These are phyloP conservation scores for Cryptomyrus ogoouensis DNA, from an alignment of 2,113 vertebrate genomes.

Conservation along the genomic window DNA sequence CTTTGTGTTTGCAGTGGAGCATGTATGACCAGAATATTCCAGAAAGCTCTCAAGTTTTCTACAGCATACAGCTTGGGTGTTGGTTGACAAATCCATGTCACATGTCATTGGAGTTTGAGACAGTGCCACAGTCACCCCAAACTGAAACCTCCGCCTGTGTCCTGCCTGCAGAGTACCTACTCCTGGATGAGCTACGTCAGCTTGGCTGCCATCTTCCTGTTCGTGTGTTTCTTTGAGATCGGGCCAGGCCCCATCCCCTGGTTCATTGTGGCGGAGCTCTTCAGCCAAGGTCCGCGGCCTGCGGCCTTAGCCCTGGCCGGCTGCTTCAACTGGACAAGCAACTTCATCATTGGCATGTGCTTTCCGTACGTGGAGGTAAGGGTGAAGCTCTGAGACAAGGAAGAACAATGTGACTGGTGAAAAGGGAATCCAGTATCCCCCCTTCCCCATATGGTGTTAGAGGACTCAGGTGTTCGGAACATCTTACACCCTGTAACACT, in stretches of 20 bases:
- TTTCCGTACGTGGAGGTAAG: conserved; percentile 85
- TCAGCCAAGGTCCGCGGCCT: conserved; percentile 91
- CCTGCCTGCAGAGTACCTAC: conserved; percentile 51
- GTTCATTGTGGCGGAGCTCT: conserved; percentile 95
- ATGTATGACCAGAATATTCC: neutral
- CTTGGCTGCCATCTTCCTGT: conserved; percentile 84
- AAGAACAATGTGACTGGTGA: neutral
- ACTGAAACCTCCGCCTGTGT: neutral
- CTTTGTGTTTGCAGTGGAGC: neutral
- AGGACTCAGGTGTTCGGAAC: neutral
- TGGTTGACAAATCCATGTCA: neutral
- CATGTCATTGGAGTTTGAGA: neutral
- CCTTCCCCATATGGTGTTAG: neutral
- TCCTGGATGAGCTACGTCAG: conserved; percentile 89
- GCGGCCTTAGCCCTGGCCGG: conserved; percentile 80
- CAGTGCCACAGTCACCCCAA: neutral
- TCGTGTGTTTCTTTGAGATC: conserved; percentile 91
- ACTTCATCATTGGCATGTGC: conserved; percentile 86
- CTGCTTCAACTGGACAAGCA: conserved; percentile 90
- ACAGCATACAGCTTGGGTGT: neutral
- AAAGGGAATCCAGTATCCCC: neutral
- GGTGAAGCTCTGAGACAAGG: neutral
- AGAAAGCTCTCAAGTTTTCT: neutral
- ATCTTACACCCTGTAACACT: neutral
- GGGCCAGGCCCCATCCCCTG: conserved; percentile 94